Conservation (phyloP, 1,140 invertebrate species). For the Zeugodacus cucurbitae region DNA sequence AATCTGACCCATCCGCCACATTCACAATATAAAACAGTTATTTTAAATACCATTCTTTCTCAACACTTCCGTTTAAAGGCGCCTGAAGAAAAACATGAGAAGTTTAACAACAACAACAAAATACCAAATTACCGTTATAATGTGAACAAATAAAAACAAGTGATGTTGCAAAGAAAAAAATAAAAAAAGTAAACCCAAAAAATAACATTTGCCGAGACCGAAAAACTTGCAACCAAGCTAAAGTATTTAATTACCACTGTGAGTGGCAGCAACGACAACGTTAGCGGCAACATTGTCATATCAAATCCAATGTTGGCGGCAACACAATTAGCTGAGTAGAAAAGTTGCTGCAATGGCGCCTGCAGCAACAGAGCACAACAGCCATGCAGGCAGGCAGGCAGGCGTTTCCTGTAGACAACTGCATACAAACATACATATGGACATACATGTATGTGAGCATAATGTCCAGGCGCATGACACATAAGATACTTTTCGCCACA, state of each 20-base stretch:
- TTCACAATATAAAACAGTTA: background rate
- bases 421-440: background rate
- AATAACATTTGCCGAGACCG: background rate
- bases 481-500: background rate
- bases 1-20: no score
- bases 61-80: background rate
- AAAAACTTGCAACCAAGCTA: constrained; percentile 16
- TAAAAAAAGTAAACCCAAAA: background rate
- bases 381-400: background rate
- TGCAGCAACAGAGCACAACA: background rate
- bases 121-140: no score
- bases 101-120: no score
- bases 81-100: background rate
- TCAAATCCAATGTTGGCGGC: background rate
- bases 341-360: constrained; percentile 28
- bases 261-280: constrained; percentile 20
- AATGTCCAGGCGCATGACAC: background rate
- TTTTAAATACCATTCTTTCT: background rate
- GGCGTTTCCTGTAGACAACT: background rate
- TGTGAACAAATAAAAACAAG: no score
- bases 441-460: background rate
- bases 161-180: no score
- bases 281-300: background rate
- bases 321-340: constrained; percentile 30
- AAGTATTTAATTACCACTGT: constrained; percentile 36